Evolutionary conservation across 2,888 invertebrate genomes (phyloP), one percentile per base, ranked within the genome.

Genomic region (Trilocha varians): DNA sequence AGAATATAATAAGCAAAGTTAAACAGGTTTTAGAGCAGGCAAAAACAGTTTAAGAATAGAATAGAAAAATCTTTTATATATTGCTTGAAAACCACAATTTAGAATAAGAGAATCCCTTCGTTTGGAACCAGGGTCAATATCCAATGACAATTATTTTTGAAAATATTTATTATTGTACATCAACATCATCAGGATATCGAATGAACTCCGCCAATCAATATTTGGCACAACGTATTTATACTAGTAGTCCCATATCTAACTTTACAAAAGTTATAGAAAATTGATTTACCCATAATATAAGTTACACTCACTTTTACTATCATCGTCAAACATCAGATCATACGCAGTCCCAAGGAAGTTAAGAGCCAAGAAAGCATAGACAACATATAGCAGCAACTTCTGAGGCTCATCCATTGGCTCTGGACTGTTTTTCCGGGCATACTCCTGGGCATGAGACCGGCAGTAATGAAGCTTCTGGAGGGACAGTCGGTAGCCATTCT

Each of bases 311-410:
- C 74, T 67, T 45, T 66, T 64, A n/a, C 42, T 45, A 32, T 57
- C 49, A 14, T 64, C 66, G 1, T 47, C 51, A 4, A 47, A 52
- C 3, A 56, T 32, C 2, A 55, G 32, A 43, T 77, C 73, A 34
- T 70, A 75, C 2, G 44, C 5, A 1, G 78, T 76, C 0, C 78
- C 77, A 1, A 70, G 4, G 0, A 50, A 18, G 36, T 73, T 73
- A 13, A 64, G 43, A 1, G 58, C 34, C 8, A 64, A 13, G 1
- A 78, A 39, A 0, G 45, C 43, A 0, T 41, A 49, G 3, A 68
- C 36, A 0, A 65, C 57, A 1, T 36, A 47, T 14, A 66, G 41
- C 38, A 73, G 61, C 5, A 55, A 32, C 9, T 49, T 50, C 33
- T 71, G 62, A n/a, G 60, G 36, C 3, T 52, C 25, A 32, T 64